Conservation (phyloP, 2,113 vertebrate species). For the Stigmatopora nigra region DNA sequence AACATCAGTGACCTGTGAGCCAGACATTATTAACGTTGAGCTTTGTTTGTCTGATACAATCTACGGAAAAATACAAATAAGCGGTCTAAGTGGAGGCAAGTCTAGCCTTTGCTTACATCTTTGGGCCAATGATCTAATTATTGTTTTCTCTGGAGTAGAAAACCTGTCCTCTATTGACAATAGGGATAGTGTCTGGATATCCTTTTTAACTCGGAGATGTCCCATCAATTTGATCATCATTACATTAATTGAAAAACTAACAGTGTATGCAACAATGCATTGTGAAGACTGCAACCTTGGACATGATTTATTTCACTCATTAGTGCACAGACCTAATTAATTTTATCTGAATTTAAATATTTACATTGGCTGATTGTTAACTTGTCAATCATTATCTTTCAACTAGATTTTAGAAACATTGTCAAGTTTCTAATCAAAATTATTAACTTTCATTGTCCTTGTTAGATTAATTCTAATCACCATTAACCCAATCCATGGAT, state of each 20-base stretch:
- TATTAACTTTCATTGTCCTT: too few species aligned
- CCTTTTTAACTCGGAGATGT: constrained; percentile 33
- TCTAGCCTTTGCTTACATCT: constrained; percentile 26
- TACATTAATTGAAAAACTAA: neutral
- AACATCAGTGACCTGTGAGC: constrained; percentile 41
- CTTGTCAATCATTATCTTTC: too few species aligned
- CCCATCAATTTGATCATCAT: neutral
- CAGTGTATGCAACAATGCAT: neutral
- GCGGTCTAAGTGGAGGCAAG: constrained; percentile 21
- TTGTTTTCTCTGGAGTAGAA: constrained; percentile 28
- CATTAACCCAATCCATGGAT: too few species aligned
- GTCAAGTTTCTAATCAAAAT: too few species aligned
- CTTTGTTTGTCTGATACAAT: constrained; percentile 52
- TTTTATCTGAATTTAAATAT: neutral
- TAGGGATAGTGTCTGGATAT: constrained; percentile 16
- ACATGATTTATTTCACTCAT: neutral
- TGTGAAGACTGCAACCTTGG: neutral
- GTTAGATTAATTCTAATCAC: too few species aligned
- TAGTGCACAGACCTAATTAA: neutral
- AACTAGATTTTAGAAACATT: too few species aligned
- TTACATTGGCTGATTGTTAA: neutral
- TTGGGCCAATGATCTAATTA: constrained; percentile 53
- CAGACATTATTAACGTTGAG: constrained; percentile 25
- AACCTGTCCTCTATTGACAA: constrained; percentile 3
- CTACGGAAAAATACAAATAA: constrained; percentile 36